Percentiles rank a stretch among this genome's conserved stretches.
phyloP scores from a whole-genome alignment of 2,888 invertebrate genomes.

The Idaea aversata region DNA sequence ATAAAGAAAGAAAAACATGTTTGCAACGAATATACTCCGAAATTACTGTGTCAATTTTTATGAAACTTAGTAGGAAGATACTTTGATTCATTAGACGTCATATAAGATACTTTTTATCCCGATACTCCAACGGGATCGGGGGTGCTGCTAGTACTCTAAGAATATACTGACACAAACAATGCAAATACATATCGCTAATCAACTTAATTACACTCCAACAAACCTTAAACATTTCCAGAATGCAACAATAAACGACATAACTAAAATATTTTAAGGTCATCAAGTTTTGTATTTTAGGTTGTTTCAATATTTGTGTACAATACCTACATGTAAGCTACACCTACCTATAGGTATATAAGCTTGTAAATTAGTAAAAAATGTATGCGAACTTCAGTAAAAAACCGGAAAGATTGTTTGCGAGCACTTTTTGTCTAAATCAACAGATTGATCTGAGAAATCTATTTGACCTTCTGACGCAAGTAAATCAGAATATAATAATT shows the following conservation, averaged over 20 bases:
- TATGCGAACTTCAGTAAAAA: neutral
- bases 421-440: neutral
- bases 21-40: too few relatives aligned
- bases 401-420: neutral
- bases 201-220: too few relatives aligned
- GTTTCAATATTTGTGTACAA: neutral
- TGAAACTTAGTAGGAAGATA: too few relatives aligned
- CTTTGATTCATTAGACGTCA: too few relatives aligned
- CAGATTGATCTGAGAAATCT: neutral
- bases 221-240: neutral
- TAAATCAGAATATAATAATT: neutral
- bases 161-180: too few relatives aligned
- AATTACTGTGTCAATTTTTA: too few relatives aligned
- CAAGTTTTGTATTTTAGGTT: neutral
- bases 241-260: neutral
- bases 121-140: too few relatives aligned
- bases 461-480: neutral
- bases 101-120: too few relatives aligned
- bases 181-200: too few relatives aligned
- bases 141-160: too few relatives aligned
- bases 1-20: too few relatives aligned
- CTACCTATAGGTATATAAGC: neutral
- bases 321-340: neutral
- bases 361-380: neutral
- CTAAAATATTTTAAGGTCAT: neutral